Evolutionary conservation across 2,888 invertebrate genomes (phyloP), one percentile per base, ranked within the genome.

Genomic region (Agriopis marginaria): DNA sequence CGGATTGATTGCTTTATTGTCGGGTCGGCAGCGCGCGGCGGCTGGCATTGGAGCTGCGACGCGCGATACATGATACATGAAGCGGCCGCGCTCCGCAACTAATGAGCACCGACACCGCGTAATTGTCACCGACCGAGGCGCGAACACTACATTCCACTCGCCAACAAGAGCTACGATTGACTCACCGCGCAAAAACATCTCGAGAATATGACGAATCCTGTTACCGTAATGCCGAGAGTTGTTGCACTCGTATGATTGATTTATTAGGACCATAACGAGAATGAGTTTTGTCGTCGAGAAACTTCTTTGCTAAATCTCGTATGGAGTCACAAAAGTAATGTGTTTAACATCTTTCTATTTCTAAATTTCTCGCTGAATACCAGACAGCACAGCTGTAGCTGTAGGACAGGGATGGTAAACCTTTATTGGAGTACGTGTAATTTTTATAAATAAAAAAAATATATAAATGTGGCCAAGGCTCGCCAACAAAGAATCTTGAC

Each of bases 1-100:
- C 79, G 86, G 89, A 90, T 91, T 93, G 93, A 93, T 92, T 92
- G 91, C 92, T 93, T 92, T 91, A 93, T 93, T 93, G 93, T 92
- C 84, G 85, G 83, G 86, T 84, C 84, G 80, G 77, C 74, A 79
- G 23, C 23, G 54, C 11, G 54, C 23, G 23, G 50, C 50, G 79
- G 47, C 80, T 80, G 81, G 80, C 72, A 74, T 79, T 77, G 78
- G 75, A 73, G 69, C 50, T 81, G 80, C 86, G 89, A 92, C 89
- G 90, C 90, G 91, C 83, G 79, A 90, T 91, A 91, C 92, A 92
- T 93, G 91, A 91, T 90, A 91, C 93, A 93, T 92, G 93, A 93
- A 90, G 84, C 85, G 79, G 83, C 82, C 82, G 84, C 84, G 81
- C 85, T 73, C 84, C 85, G 85, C 87, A 83, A 84, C 90, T 92